Percentiles rank a stretch among this genome's conserved stretches.
These are phyloP conservation scores for Calcarius lapponicus DNA, from an alignment of 2,797 vertebrate genomes.

Conservation along the genomic window DNA sequence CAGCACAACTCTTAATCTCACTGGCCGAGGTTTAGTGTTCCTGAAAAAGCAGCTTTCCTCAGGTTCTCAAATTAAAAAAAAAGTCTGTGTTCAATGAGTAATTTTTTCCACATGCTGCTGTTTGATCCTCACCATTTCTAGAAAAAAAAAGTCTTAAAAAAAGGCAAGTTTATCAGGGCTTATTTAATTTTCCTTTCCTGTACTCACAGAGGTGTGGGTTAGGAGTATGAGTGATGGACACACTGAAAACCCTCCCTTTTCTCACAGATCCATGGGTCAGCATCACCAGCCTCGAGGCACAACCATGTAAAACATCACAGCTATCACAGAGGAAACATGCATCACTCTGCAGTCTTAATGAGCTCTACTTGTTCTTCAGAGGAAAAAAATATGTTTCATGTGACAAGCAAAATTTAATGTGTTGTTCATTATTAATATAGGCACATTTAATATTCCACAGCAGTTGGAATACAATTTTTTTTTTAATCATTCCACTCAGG, in stretches of 20 bases:
- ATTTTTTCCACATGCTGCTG: not conserved
- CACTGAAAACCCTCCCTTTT: not conserved
- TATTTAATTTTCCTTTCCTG: not conserved
- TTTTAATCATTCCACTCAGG: not conserved
- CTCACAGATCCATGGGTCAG: not conserved
- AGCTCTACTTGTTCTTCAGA: not conserved
- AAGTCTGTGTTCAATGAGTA: not conserved
- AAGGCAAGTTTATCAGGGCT: not conserved
- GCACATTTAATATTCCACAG: not conserved
- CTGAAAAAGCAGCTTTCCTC: not conserved
- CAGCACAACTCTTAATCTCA: not conserved
- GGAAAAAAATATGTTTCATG: fast-evolving
- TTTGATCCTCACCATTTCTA: not conserved
- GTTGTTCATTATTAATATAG: not conserved
- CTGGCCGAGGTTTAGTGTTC: not conserved
- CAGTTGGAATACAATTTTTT: not conserved
- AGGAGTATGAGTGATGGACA: not conserved
- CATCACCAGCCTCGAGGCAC: not conserved
- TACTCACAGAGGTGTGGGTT: not conserved
- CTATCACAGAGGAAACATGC: not conserved
- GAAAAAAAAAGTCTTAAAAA: not conserved
- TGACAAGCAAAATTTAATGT: not conserved
- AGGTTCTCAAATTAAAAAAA: not conserved
- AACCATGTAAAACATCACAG: not conserved
- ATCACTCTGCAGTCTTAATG: not conserved